Evolutionary conservation across 2,113 vertebrate genomes (phyloP).

Genomic region (Cyprinodon brontotheroides): DNA sequence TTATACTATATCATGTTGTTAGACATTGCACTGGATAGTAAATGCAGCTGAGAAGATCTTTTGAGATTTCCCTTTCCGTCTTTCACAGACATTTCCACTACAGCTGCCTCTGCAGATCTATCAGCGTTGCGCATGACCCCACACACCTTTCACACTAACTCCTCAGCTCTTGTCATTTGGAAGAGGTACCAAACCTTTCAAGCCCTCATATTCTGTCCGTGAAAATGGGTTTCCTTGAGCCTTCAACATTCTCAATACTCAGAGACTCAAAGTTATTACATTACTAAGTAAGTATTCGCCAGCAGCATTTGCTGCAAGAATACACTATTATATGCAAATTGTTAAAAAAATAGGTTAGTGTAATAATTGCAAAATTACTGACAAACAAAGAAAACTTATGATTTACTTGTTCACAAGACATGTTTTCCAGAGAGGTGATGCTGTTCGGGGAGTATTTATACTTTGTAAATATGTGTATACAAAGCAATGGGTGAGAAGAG

Average conservation of each 20-base stretch:
- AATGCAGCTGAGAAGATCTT: conserved; percentile 1
- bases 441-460: no score
- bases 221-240: not conserved
- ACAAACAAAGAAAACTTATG: no score
- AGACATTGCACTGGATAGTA: not conserved
- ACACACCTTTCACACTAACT: conserved; percentile 1
- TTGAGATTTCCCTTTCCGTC: not conserved
- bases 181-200: not conserved
- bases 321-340: not conserved
- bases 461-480: no score
- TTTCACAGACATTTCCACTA: not conserved
- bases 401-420: no score
- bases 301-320: not conserved
- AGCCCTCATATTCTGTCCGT: not conserved
- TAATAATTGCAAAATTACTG: no score
- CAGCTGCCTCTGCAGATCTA: not conserved
- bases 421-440: no score
- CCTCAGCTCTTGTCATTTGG: not conserved
- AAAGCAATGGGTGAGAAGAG: no score
- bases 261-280: not conserved
- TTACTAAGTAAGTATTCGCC: no score
- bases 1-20: not conserved
- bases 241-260: not conserved
- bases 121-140: not conserved
- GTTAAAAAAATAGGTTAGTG: no score